Percentiles rank a stretch among this genome's conserved stretches.
Evolutionary conservation across 2,888 invertebrate genomes (phyloP).

Genomic region (Temnothorax rugatulus): DNA sequence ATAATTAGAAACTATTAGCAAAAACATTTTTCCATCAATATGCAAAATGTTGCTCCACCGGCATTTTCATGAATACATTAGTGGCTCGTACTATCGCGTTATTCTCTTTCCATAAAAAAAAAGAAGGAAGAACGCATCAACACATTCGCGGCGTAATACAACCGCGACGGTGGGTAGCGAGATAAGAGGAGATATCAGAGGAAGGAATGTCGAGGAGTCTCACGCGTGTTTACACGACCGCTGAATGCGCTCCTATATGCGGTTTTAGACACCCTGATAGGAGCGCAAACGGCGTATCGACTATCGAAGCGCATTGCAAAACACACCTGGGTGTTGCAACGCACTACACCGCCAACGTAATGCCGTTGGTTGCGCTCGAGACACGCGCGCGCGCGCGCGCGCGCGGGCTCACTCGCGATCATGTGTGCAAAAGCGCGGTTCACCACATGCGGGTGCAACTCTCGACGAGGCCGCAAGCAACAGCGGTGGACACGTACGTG

Average conservation of each 20-base stretch:
- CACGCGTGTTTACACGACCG: conserved; percentile 68
- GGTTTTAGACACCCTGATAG: conserved; percentile 72
- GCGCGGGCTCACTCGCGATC: conserved; percentile 2
- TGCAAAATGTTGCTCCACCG: background rate
- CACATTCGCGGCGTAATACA: conserved; percentile 20
- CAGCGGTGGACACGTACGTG: conserved; percentile 48
- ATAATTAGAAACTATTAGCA: background rate
- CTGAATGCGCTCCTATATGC: conserved; percentile 72
- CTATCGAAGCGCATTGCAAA: conserved; percentile 73
- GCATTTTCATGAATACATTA: background rate
- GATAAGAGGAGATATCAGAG: conserved; percentile 46
- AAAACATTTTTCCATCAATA: background rate
- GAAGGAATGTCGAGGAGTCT: conserved; percentile 64
- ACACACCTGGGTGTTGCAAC: conserved; percentile 74
- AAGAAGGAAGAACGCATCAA: background rate
- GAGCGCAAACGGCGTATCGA: conserved; percentile 71
- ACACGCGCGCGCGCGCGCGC: conserved; percentile 46
- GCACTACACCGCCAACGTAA: conserved; percentile 63
- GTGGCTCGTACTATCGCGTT: background rate
- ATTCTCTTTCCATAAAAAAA: background rate
- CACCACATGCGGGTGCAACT: conserved; percentile 73
- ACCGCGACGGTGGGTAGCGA: conserved; percentile 21
- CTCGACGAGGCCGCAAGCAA: conserved; percentile 62
- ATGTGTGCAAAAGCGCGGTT: conserved; percentile 56
- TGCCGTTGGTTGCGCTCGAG: conserved; percentile 60